Conservation (phyloP, 2,888 invertebrate genomes). For the Microctonus hyperodae region DNA sequence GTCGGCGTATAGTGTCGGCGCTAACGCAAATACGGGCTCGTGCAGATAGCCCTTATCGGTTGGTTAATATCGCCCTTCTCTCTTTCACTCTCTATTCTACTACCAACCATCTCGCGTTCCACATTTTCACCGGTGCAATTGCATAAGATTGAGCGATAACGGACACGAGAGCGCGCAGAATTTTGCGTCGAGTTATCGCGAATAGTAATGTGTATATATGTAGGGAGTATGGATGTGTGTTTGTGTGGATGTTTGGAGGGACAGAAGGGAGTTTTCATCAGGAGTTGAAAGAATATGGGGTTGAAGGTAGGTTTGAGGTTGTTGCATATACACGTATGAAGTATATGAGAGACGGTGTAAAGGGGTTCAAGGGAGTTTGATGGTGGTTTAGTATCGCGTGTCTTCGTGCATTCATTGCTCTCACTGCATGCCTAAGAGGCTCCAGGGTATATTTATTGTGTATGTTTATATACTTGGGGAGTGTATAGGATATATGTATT, state of each 20-base stretch:
- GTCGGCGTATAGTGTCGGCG: conserved; percentile 15
- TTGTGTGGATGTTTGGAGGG: neutral
- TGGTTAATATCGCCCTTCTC: conserved; percentile 39
- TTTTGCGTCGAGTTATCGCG: conserved; percentile 49
- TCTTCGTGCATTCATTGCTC: conserved; percentile 18
- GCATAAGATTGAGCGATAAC: conserved; percentile 58
- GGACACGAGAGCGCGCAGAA: conserved; percentile 50
- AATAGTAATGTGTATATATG: conserved; percentile 19
- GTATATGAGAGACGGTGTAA: neutral
- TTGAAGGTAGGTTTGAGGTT: neutral
- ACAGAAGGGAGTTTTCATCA: neutral
- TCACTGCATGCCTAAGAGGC: neutral
- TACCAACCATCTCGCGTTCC: conserved; percentile 45
- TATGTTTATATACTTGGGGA: neutral
- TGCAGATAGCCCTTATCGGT: conserved; percentile 42
- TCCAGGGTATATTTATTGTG: neutral
- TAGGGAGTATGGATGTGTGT: neutral
- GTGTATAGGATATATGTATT: too few species aligned
- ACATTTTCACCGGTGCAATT: conserved; percentile 56
- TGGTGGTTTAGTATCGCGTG: conserved; percentile 26
- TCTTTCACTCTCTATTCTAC: conserved; percentile 23
- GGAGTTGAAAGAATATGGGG: neutral
- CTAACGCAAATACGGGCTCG: conserved; percentile 38
- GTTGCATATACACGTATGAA: conserved; percentile 23
- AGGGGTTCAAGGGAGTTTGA: conserved; percentile 1